Conservation (phyloP, 1,140 invertebrate genomes). For the Hypothenemus hampei region DNA sequence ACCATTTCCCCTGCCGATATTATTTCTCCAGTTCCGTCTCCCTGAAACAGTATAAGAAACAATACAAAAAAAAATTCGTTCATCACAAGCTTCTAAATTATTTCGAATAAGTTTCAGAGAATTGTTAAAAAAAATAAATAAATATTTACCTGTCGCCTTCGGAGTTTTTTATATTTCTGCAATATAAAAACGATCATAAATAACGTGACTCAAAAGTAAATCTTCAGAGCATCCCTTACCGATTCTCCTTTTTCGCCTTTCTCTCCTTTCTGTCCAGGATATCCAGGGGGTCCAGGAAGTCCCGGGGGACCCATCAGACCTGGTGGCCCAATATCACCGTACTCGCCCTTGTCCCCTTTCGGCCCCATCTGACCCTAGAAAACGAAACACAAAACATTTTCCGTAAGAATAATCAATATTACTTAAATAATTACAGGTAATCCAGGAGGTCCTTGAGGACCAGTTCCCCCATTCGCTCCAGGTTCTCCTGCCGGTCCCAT, state of each 20-base stretch:
- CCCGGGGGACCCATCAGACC: slow-evolving; percentile 76
- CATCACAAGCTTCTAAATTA: slow-evolving; percentile 8
- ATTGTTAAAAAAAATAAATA: slow-evolving; percentile 5
- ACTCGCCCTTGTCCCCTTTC: slow-evolving; percentile 85
- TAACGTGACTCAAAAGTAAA: slow-evolving; percentile 3
- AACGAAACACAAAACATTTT: slow-evolving; percentile 10
- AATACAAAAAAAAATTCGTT: slow-evolving; percentile 37
- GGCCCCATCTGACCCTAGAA: slow-evolving; percentile 72
- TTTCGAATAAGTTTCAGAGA: neutral
- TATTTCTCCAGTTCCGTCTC: slow-evolving; percentile 67
- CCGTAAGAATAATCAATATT: too few species aligned
- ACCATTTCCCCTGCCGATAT: slow-evolving; percentile 65
- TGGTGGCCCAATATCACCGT: slow-evolving; percentile 86
- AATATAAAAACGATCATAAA: slow-evolving; percentile 34
- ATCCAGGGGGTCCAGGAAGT: slow-evolving; percentile 67
- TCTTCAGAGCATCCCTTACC: slow-evolving; percentile 55
- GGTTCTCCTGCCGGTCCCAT: slow-evolving; percentile 73
- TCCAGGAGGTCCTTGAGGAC: slow-evolving; percentile 80
- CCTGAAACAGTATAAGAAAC: slow-evolving; percentile 59
- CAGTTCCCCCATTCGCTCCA: slow-evolving; percentile 76
- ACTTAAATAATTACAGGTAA: slow-evolving; percentile 58
- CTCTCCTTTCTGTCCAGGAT: slow-evolving; percentile 81
- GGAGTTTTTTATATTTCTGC: slow-evolving; percentile 88
- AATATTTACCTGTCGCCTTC: slow-evolving; percentile 75
- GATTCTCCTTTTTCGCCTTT: slow-evolving; percentile 91